These are phyloP conservation scores for Calidris pygmaea DNA, from an alignment of 2,113 vertebrate genomes.

Conservation along the genomic window DNA sequence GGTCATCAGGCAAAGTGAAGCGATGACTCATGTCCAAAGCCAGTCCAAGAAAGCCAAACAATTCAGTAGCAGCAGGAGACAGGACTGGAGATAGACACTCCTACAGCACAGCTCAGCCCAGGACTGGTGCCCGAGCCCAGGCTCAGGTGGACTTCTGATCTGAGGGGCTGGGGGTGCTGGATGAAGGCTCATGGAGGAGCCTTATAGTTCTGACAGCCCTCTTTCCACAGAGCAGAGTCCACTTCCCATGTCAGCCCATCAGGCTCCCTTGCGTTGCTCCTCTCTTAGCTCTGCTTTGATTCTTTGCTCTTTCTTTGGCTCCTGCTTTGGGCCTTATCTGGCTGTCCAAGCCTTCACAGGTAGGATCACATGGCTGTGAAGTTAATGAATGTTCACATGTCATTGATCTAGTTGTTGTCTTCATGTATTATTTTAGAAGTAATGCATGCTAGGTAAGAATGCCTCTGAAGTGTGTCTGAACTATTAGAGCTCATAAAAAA, in stretches of 20 bases:
- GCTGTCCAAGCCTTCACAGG: background rate
- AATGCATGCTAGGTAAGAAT: background rate
- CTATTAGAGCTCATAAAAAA: background rate
- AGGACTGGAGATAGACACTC: background rate
- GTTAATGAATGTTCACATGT: background rate
- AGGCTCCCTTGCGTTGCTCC: background rate
- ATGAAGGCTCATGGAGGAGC: background rate
- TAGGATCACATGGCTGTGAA: background rate
- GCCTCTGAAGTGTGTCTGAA: background rate
- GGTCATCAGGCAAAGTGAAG: background rate
- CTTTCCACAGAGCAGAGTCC: background rate
- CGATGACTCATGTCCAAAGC: accelerated
- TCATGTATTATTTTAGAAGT: background rate
- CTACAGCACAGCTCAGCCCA: background rate
- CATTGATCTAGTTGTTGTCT: background rate
- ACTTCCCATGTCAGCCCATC: background rate
- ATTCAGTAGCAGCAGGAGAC: background rate
- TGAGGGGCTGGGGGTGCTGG: accelerated
- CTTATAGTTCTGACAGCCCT: background rate
- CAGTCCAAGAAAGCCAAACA: background rate
- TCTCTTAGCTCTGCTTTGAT: background rate
- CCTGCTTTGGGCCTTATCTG: background rate
- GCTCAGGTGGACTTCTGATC: background rate
- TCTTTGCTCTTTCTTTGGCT: background rate
- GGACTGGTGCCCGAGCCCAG: accelerated